Evolutionary conservation across 2,113 vertebrate species (phyloP).

Genomic region (Protomyctophum bolini): DNA sequence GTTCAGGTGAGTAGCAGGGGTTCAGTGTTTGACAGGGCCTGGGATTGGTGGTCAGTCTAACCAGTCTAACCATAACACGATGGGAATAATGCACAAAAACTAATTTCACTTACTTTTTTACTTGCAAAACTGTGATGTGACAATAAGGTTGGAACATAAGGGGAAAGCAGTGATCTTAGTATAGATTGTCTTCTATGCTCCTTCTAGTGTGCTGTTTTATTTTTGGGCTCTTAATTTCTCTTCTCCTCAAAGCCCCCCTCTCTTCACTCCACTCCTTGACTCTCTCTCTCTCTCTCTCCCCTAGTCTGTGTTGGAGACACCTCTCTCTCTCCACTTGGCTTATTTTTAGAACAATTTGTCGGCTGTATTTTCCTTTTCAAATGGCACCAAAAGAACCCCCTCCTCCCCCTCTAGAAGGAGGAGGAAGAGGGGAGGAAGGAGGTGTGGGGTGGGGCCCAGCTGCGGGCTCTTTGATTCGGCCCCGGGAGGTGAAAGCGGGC

Average conservation of each 20-base stretch:
- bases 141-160: neutral
- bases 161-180: neutral
- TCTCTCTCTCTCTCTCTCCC: neutral
- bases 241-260: neutral
- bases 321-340: slow-evolving; percentile 49
- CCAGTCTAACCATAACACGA: no score
- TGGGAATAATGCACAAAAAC: no score
- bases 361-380: slow-evolving; percentile 63
- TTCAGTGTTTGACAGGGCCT: no score
- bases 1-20: no score
- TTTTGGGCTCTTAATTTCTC: neutral
- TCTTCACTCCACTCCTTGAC: neutral
- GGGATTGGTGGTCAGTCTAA: no score
- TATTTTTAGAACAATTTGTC: slow-evolving; percentile 72
- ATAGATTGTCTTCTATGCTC: neutral
- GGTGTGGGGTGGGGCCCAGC: slow-evolving; percentile 66
- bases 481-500: slow-evolving; percentile 67
- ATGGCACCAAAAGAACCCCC: slow-evolving; percentile 56
- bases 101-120: no score
- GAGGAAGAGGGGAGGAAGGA: neutral
- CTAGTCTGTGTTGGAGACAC: slow-evolving; percentile 28
- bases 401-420: neutral
- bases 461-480: slow-evolving; percentile 78
- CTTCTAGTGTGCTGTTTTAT: neutral
- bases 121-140: no score